Percentiles rank a stretch among this genome's conserved stretches.
These are phyloP conservation scores for Phytoseiulus persimilis DNA, from an alignment of 2,888 invertebrate genomes.

Conservation along the genomic window DNA sequence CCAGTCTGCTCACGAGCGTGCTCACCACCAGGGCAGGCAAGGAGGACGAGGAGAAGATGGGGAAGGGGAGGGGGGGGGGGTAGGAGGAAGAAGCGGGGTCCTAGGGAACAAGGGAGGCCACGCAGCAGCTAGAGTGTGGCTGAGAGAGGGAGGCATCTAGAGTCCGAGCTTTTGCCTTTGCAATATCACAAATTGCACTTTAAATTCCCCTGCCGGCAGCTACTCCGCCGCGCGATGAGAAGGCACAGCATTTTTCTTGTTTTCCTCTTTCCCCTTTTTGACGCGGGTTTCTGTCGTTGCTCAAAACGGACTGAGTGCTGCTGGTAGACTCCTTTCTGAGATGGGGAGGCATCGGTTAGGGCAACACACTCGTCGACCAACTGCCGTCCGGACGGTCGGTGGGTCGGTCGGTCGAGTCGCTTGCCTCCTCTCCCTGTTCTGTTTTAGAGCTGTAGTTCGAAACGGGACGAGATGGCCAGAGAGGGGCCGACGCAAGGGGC, in stretches of 20 bases:
- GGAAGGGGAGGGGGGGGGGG: background rate
- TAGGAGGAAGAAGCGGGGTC: background rate
- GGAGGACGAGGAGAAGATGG: background rate
- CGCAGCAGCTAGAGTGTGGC: background rate
- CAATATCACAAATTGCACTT: conserved; percentile 39
- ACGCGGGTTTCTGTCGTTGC: background rate
- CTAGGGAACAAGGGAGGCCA: background rate
- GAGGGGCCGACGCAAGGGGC: background rate
- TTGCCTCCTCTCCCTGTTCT: background rate
- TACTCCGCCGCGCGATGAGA: background rate
- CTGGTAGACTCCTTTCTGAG: background rate
- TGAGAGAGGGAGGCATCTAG: background rate
- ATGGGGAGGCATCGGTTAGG: background rate
- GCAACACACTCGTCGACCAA: background rate
- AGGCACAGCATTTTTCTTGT: background rate
- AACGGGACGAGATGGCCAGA: background rate
- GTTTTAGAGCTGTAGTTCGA: background rate
- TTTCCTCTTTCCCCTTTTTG: background rate
- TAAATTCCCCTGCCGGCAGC: conserved; percentile 22
- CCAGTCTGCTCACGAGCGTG: background rate
- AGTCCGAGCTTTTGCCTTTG: background rate
- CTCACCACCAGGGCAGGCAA: background rate
- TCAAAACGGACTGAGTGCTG: background rate
- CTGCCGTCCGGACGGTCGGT: background rate
- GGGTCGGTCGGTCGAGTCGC: no score